Evolutionary conservation across 2,113 vertebrate genomes (phyloP), one percentile per base, ranked within the genome.

Genomic region (Thalassarche chlororhynchos): DNA sequence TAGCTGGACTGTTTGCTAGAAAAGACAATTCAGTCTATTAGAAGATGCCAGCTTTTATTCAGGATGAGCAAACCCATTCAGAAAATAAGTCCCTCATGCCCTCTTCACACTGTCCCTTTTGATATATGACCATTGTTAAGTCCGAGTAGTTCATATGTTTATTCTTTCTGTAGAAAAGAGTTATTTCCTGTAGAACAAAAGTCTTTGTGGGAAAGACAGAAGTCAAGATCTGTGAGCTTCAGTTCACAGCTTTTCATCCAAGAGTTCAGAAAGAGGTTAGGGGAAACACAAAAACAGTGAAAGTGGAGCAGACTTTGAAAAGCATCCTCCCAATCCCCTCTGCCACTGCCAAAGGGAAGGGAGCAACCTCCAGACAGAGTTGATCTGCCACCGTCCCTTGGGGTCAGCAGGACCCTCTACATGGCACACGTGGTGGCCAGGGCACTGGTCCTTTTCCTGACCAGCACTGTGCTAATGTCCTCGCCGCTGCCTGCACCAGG

Each of bases 41-140:
- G 88, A 82, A 87, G 91, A 87, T 92, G 96, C 84, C 86, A 96
- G 36, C 69, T 92, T 95, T 95, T 91, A 91, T 92, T 97, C 94
- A 76, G 72, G 91, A 76, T 95, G 97, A 97, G 61, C 47, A 92
- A 95, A 76, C 80, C 40, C 84, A 72, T 96, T 96, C 86, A 92
- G 74, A 76, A 96, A 90, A 70, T 79, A 91, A 93, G 91, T 94
- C 65, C 31, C 69, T 76, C 7, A 0, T 84, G 69, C 69, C 74
- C 65, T 96, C 69, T 89, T 95, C 94, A 71, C 29, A 32, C 61
- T 96, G 57, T 65, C 54, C 11, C 34, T 96, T 95, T 95, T 95
- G 52, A 69, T 84, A 69, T 47, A 69, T 55, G 40, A 62, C 16
- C 58, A 61, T 80, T 95, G 47, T 79, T 91, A 87, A 94, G 58